Evolutionary conservation across 2,113 vertebrate species (phyloP).

Genomic region (Bubo scandiacus): DNA sequence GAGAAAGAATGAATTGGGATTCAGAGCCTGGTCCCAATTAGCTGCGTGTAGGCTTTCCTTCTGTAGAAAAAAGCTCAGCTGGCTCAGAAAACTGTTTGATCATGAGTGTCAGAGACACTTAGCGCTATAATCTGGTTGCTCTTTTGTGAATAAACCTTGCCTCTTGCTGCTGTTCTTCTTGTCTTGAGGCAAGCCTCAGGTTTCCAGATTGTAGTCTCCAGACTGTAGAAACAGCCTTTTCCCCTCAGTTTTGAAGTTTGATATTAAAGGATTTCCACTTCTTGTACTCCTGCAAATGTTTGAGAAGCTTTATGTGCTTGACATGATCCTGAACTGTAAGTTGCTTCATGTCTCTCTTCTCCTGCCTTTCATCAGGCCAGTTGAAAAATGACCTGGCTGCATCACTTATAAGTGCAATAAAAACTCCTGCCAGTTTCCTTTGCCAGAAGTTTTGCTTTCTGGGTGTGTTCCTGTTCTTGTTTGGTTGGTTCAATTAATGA

Average conservation of each 20-base stretch:
- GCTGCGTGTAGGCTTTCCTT: not conserved
- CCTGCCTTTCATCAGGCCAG: not conserved
- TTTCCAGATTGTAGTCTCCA: not conserved
- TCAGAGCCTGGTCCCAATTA: not conserved
- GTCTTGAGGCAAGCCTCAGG: not conserved
- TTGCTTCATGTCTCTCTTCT: not conserved
- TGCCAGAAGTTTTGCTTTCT: constrained; percentile 35
- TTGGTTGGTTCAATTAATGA: not conserved
- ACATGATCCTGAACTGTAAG: not conserved
- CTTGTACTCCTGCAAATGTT: not conserved
- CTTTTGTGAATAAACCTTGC: constrained; percentile 3
- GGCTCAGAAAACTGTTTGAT: not conserved
- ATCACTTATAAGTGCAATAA: constrained; percentile 1
- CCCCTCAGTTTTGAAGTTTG: not conserved
- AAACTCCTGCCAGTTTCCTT: constrained; percentile 20
- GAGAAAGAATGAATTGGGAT: not conserved
- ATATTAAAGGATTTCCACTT: not conserved
- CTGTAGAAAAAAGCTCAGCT: not conserved
- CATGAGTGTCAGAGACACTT: not conserved
- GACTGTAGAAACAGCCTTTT: not conserved
- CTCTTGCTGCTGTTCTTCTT: not conserved
- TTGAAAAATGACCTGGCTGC: not conserved
- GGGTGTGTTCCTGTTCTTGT: constrained; percentile 25
- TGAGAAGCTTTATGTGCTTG: not conserved
- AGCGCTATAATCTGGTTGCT: not conserved